Evolutionary conservation across 2,797 vertebrate species (phyloP), one percentile per base, ranked within the genome.

Genomic region (Esox masquinongy): DNA sequence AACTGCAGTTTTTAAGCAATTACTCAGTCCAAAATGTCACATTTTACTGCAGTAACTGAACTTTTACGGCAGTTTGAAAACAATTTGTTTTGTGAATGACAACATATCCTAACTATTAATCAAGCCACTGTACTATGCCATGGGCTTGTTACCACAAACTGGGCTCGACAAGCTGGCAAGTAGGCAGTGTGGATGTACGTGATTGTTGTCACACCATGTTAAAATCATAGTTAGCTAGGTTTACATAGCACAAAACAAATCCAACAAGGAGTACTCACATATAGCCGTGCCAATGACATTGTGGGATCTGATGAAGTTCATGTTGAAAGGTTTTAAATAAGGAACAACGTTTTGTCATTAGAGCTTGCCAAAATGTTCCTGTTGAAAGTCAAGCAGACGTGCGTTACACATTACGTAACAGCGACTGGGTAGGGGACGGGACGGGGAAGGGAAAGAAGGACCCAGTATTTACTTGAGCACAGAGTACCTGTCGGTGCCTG

Each of bases 241-340:
- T 56, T 1, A 68, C 36, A 66, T 29, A 17, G 26, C 34, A 2
- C 68, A 75, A 47, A 72, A 1, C n/a, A 14, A 11, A 5, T 17
- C 8, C 1, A 2, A 31, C 69, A 72, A 24, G 51, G 84, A 92
- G 92, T 85, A 93, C 94, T 68, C 80, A 89, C 92, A 94, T 24
- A 87, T 12, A 0, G 89, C 0, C 50, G 56, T 82, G 19, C 78
- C 73, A 0, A 91, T 34, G 4, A 85, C 91, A 64, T 88, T 68
- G 61, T 92, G 83, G 79, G 84, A 73, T 74, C 88, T 88, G 77
- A 88, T 1, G 59, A 92, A 83, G 80, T 91, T 91, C 94, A 94
- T 95, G 9, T 80, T 70, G 56, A 59, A 67, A 24, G 26, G 22
- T 15, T 0, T 16, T 8, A 2, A 29, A 75, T 43, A 19, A 39